Percentiles rank a stretch among this genome's conserved stretches.
phyloP scores from a whole-genome alignment of 2,888 invertebrate species.

The Brenthis daphne region DNA sequence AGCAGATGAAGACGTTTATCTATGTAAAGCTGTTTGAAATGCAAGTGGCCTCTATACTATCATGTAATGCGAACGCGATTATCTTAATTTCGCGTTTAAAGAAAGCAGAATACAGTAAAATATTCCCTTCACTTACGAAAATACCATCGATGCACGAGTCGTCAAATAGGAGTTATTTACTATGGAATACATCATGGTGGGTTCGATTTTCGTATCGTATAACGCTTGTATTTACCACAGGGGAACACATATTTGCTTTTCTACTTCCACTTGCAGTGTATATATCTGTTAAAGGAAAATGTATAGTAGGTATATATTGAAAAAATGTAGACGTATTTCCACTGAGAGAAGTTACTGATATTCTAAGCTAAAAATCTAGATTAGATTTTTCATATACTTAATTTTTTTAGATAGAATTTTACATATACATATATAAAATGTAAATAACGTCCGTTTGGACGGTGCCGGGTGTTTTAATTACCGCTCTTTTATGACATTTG shows the following conservation, averaged over 20 bases:
- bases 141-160: too few relatives aligned
- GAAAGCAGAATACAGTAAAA: background rate
- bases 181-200: too few relatives aligned
- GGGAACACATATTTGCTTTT: too few relatives aligned
- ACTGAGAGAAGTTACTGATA: background rate
- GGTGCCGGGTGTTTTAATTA: slow-evolving; percentile 63
- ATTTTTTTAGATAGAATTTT: slow-evolving; percentile 1
- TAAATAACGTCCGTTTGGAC: slow-evolving; percentile 11
- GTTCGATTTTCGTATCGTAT: too few relatives aligned
- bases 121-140: background rate
- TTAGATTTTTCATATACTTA: background rate
- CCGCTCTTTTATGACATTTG: slow-evolving; percentile 47
- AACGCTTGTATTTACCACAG: too few relatives aligned
- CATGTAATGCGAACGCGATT: slow-evolving; percentile 4
- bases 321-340: background rate
- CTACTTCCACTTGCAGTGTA: too few relatives aligned
- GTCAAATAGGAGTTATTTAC: too few relatives aligned
- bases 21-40: slow-evolving; percentile 14
- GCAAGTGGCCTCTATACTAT: slow-evolving; percentile 4
- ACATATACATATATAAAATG: slow-evolving; percentile 7
- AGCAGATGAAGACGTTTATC: slow-evolving; percentile 18
- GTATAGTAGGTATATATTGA: too few relatives aligned
- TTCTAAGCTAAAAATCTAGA: background rate
- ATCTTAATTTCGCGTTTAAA: slow-evolving; percentile 7
- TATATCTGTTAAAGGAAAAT: too few relatives aligned